Percentiles rank a stretch among this genome's conserved stretches.
Evolutionary conservation across 2,113 vertebrate genomes (phyloP).

Genomic region (Scolopax mira): DNA sequence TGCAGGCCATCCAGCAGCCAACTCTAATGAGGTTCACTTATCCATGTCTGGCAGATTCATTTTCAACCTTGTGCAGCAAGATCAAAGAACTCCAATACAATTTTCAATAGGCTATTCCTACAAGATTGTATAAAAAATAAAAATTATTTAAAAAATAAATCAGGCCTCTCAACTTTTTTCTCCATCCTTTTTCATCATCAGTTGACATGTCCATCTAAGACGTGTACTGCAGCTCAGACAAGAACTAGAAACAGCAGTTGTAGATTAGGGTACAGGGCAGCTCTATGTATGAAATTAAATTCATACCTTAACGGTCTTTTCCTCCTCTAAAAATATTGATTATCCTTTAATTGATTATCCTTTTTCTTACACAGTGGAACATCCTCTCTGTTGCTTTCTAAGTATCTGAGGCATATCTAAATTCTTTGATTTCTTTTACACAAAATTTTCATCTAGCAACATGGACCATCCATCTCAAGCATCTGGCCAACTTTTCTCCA

Average conservation of each 20-base stretch:
- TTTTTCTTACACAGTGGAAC: neutral
- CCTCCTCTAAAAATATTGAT: neutral
- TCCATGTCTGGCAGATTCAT: neutral
- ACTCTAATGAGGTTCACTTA: neutral
- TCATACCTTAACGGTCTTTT: neutral
- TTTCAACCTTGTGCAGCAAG: neutral
- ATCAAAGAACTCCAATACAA: neutral
- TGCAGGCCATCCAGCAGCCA: neutral
- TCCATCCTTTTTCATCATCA: neutral
- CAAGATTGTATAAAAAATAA: neutral
- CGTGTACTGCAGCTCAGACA: neutral
- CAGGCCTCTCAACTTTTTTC: neutral
- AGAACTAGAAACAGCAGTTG: neutral
- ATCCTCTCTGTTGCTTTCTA: neutral
- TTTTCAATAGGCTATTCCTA: neutral
- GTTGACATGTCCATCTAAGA: neutral
- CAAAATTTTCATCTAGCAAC: neutral
- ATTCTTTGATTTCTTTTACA: neutral
- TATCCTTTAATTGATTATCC: neutral
- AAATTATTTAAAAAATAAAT: neutral
- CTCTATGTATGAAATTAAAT: neutral
- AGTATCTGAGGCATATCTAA: neutral
- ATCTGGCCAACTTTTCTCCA: neutral
- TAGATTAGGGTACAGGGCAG: neutral
- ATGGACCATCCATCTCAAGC: neutral